Evolutionary conservation across 2,113 vertebrate species (phyloP).

Genomic region (Ptyas mucosa): DNA sequence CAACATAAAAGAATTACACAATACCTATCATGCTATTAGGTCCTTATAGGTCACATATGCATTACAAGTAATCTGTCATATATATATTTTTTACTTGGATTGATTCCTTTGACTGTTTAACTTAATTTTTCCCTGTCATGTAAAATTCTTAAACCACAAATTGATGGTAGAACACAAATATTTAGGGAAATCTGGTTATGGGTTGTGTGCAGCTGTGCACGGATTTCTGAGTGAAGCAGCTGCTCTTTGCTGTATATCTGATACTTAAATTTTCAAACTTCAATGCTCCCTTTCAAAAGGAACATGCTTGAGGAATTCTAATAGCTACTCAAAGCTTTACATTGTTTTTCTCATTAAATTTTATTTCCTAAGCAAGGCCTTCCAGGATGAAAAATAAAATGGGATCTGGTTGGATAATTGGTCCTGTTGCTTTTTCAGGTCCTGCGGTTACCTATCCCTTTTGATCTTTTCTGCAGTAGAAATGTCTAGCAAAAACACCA

Average conservation of each 20-base stretch:
- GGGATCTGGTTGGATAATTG: background rate
- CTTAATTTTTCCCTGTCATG: constrained; percentile 42
- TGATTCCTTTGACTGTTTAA: background rate
- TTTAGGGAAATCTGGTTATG: constrained; percentile 29
- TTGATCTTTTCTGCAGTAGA: background rate
- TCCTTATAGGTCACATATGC: too few relatives aligned
- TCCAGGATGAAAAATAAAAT: background rate
- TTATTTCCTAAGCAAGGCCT: constrained; percentile 36
- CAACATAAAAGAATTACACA: background rate
- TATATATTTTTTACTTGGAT: background rate
- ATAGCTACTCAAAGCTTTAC: constrained; percentile 46
- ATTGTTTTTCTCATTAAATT: constrained; percentile 36
- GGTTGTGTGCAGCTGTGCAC: constrained; percentile 10
- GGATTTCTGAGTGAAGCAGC: constrained; percentile 35
- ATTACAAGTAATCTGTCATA: background rate
- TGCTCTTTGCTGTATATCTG: constrained; percentile 55
- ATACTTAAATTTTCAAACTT: constrained; percentile 53
- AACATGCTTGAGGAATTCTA: constrained; percentile 45
- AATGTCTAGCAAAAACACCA: background rate
- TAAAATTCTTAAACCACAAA: constrained; percentile 38
- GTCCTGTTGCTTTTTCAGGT: background rate
- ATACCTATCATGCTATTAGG: background rate
- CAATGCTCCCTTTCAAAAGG: constrained; percentile 33
- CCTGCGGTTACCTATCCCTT: background rate
- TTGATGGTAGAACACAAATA: constrained; percentile 38